Evolutionary conservation across 2,113 vertebrate species (phyloP).

Genomic region (Chionodraco myersi): DNA sequence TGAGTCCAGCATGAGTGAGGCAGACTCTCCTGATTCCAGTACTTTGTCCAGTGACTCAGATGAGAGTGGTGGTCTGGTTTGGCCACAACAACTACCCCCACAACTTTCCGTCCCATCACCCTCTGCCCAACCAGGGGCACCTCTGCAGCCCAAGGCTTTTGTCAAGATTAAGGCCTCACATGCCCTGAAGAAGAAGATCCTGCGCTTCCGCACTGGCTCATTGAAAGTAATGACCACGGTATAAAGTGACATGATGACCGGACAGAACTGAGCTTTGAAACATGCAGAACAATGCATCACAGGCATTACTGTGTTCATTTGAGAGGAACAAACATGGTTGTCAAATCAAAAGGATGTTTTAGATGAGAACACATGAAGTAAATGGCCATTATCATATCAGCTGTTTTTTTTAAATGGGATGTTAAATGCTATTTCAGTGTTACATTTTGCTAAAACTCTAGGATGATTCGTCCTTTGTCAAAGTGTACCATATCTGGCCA

Average conservation of each 20-base stretch:
- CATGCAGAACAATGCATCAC: not conserved
- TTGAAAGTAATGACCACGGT: constrained; percentile 94
- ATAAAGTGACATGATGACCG: constrained; percentile 49
- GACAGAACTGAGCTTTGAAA: not conserved
- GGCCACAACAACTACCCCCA: constrained; percentile 89
- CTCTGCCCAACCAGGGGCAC: constrained; percentile 59
- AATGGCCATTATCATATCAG: not conserved
- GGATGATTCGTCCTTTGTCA: constrained; percentile 2
- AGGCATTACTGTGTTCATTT: not conserved
- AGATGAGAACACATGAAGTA: constrained; percentile 13
- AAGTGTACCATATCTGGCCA: constrained; percentile 17
- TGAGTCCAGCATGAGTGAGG: constrained; percentile 86
- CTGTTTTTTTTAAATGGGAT: not conserved
- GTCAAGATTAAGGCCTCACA: constrained; percentile 93
- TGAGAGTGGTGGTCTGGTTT: constrained; percentile 88
- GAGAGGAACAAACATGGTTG: constrained; percentile 15
- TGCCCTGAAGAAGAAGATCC: constrained; percentile 92
- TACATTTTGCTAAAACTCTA: not conserved
- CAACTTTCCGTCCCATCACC: constrained; percentile 73
- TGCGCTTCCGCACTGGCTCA: constrained; percentile 90
- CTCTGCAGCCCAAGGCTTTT: constrained; percentile 87
- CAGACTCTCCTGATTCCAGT: constrained; percentile 85
- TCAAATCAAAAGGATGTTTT: not conserved
- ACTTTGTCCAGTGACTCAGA: constrained; percentile 89
- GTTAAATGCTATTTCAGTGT: not conserved